phyloP scores from a whole-genome alignment of 2,113 vertebrate genomes.

The Sylvilagus bachmani region DNA sequence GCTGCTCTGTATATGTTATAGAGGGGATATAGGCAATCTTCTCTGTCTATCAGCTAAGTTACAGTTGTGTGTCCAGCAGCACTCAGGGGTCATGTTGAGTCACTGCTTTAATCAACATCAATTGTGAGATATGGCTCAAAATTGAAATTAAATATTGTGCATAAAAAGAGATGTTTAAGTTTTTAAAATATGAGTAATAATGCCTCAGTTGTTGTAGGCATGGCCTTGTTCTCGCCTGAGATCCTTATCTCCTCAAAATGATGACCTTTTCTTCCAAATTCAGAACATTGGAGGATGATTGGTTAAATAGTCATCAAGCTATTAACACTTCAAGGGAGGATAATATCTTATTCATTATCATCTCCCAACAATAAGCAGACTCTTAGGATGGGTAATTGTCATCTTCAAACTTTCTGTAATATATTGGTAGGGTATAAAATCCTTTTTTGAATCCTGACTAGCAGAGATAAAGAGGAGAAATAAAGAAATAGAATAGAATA shows the following conservation, averaged over 20 bases:
- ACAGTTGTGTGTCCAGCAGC: background rate
- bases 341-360: background rate
- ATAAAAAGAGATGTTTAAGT: background rate
- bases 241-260: background rate
- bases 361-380: background rate
- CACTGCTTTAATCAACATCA: background rate
- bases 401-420: background rate
- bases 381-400: background rate
- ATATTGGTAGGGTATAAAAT: background rate
- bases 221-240: background rate
- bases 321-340: background rate
- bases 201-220: background rate
- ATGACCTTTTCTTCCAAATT: background rate
- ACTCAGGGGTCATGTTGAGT: background rate
- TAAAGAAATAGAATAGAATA: background rate
- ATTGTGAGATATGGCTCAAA: background rate
- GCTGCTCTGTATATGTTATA: background rate
- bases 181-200: slow-evolving; percentile 26
- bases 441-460: background rate
- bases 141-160: background rate
- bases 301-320: background rate
- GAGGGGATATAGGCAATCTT: background rate
- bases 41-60: background rate
- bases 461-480: background rate
- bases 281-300: background rate